These are phyloP conservation scores for Drosophila atripex DNA, from an alignment of 2,888 invertebrate genomes.

Conservation along the genomic window DNA sequence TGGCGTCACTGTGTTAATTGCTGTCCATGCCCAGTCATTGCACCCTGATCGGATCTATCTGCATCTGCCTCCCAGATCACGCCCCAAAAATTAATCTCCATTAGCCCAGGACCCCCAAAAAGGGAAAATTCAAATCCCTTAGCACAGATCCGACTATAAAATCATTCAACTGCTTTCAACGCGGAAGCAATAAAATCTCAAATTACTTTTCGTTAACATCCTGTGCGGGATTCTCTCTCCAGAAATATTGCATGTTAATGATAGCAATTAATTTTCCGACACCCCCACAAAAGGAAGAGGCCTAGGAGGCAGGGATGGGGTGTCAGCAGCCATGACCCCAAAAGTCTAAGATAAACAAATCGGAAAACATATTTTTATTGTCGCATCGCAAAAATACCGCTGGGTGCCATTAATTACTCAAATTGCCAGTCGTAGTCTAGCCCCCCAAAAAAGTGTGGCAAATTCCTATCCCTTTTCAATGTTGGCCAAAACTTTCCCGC, in stretches of 20 bases:
- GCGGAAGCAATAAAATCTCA: conserved; percentile 77
- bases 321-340: conserved; percentile 34
- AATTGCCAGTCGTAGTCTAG: conserved; percentile 32
- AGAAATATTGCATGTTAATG: conserved; percentile 58
- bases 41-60: conserved; percentile 23
- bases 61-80: conserved; percentile 53
- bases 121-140: conserved; percentile 2
- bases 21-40: conserved; percentile 58
- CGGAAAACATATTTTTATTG: conserved; percentile 74
- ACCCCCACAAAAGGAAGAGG: conserved; percentile 32
- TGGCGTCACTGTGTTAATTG: conserved; percentile 71
- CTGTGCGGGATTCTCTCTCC: conserved; percentile 43
- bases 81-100: conserved; percentile 72
- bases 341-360: conserved; percentile 68
- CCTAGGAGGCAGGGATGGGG: neutral
- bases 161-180: conserved; percentile 60
- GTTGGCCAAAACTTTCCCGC: conserved; percentile 46
- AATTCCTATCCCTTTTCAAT: conserved; percentile 78
- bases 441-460: conserved; percentile 51
- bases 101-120: conserved; percentile 51
- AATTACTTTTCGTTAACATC: conserved; percentile 76
- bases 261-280: conserved; percentile 72
- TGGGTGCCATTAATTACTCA: conserved; percentile 81
- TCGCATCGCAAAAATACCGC: conserved; percentile 64
- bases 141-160: conserved; percentile 12